Conservation (phyloP, 2,888 invertebrate species). For the Abrostola triplasia region DNA sequence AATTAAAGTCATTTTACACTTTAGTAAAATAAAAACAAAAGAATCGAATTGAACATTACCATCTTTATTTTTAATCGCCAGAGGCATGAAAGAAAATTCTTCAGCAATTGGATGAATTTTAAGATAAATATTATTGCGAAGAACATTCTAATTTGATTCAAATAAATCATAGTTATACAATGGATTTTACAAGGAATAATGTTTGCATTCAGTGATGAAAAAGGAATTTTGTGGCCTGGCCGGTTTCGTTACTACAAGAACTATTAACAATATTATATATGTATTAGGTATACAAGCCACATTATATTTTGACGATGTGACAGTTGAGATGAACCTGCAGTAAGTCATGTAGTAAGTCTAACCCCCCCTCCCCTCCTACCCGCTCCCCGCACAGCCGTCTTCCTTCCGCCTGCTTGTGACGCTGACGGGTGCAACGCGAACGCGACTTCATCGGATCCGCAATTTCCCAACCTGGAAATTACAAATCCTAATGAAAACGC, state of each 20-base stretch:
- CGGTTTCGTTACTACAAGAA: too few relatives aligned
- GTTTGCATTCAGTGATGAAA: not conserved
- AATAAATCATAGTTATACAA: conserved; percentile 4
- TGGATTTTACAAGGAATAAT: not conserved
- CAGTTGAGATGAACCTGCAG: conserved; percentile 36
- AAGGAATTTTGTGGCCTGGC: too few relatives aligned
- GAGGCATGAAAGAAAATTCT: conserved; percentile 23
- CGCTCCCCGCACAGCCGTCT: not conserved
- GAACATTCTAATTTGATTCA: conserved; percentile 38
- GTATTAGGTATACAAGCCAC: too few relatives aligned
- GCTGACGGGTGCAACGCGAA: conserved; percentile 36
- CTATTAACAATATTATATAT: too few relatives aligned
- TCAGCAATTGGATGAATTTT: conserved; percentile 34
- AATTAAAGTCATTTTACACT: too few relatives aligned
- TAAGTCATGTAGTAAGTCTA: conserved; percentile 42
- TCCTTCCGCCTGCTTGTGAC: conserved; percentile 30
- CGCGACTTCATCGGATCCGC: conserved; percentile 55
- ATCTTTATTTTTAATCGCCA: conserved; percentile 23
- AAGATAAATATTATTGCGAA: conserved; percentile 41
- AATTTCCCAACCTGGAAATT: conserved; percentile 83
- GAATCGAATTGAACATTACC: conserved; percentile 10
- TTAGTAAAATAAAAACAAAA: not conserved
- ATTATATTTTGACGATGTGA: conserved; percentile 6
- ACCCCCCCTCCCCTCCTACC: conserved; percentile 16
- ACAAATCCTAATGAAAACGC: conserved; percentile 75